These are phyloP conservation scores for Axinella damicornis DNA, from an alignment of 37 sponge, comb jelly and placozoan species.

Conservation along the genomic window DNA sequence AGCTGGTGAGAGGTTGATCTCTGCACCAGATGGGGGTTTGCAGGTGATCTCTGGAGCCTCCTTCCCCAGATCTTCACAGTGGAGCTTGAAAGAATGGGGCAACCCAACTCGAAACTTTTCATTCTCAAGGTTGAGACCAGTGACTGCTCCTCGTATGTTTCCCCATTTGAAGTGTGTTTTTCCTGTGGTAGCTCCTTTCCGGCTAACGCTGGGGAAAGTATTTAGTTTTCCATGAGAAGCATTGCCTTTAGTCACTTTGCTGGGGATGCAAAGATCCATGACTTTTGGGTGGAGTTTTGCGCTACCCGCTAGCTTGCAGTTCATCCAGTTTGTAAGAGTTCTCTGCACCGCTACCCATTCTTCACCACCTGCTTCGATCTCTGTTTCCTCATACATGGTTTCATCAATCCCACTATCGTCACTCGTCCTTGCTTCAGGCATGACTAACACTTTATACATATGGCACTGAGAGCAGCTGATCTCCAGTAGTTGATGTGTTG, in stretches of 20 bases:
- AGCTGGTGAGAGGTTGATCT: conserved; percentile 19
- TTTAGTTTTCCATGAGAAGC: background rate
- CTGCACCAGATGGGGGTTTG: conserved; percentile 47
- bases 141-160: conserved; percentile 15
- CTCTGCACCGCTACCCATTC: conserved; percentile 84
- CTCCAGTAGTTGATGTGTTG: no score
- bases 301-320: conserved; percentile 69
- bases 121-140: conserved; percentile 62
- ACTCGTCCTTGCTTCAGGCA: no score
- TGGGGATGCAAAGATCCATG: no score
- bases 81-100: conserved; percentile 66
- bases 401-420: no score
- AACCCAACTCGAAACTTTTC: conserved; percentile 64
- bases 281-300: background rate
- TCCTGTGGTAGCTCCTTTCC: conserved; percentile 33
- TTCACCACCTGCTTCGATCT: background rate
- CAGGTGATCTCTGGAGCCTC: conserved; percentile 27
- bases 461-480: no score
- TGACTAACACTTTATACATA: no score
- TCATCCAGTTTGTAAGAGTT: conserved; percentile 86
- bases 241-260: no score
- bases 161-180: conserved; percentile 60
- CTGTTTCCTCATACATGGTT: no score
- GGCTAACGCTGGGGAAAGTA: conserved; percentile 51
- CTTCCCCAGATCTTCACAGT: conserved; percentile 77